phyloP scores from a whole-genome alignment of 2,113 vertebrate species.

The Hipposideros armiger region DNA sequence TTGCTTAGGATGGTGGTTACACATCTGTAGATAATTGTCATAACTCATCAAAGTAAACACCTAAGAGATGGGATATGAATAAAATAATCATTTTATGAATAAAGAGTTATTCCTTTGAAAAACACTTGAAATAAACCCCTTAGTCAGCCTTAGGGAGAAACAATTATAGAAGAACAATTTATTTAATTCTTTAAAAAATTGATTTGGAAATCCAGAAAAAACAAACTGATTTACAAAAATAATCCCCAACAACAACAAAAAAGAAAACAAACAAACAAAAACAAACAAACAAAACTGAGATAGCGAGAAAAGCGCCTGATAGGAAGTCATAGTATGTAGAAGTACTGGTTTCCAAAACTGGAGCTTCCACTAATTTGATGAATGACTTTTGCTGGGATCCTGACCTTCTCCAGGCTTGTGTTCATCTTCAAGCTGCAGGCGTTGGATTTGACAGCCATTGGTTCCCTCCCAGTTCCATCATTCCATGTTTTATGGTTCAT shows the following conservation, averaged over 20 bases:
- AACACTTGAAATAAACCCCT: slow-evolving; percentile 19
- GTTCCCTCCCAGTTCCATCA: background rate
- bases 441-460: background rate
- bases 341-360: background rate
- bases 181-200: background rate
- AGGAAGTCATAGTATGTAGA: background rate
- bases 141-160: background rate
- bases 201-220: slow-evolving; percentile 9
- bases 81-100: background rate
- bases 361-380: background rate
- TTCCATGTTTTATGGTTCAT: background rate
- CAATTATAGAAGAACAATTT: background rate
- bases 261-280: background rate
- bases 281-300: background rate
- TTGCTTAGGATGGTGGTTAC: background rate
- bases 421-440: background rate
- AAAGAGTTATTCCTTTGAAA: background rate
- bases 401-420: background rate
- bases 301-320: background rate
- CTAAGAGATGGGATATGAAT: background rate
- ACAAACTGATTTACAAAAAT: background rate
- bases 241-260: background rate
- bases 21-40: background rate
- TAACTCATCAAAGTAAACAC: slow-evolving; percentile 7
- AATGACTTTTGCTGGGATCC: background rate